Evolutionary conservation across 92 coral and sea anemone species (phyloP).

Genomic region (Umimayanthus chanpuru): DNA sequence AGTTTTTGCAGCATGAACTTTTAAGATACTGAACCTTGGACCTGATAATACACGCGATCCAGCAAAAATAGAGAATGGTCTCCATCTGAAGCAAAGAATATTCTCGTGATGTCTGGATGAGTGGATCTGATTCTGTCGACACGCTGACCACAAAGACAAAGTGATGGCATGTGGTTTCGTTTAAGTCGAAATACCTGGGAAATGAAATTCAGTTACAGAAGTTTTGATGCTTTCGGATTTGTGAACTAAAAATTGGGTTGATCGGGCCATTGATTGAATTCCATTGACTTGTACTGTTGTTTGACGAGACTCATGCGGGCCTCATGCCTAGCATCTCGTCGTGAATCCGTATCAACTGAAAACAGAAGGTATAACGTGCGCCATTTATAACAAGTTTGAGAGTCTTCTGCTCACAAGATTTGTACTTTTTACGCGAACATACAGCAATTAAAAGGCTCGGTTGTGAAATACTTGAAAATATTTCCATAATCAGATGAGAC

Average conservation of each 20-base stretch:
- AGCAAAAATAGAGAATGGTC: not conserved
- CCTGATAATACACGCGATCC: not conserved
- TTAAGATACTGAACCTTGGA: too few relatives aligned
- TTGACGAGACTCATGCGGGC: not conserved
- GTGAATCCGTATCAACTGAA: not conserved
- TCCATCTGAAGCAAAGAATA: not conserved
- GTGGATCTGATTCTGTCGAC: not conserved
- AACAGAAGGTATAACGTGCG: not conserved
- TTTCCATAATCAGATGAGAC: not conserved
- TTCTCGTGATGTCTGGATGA: slow-evolving; percentile 19
- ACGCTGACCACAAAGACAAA: not conserved
- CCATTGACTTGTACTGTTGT: not conserved
- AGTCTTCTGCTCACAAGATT: not conserved
- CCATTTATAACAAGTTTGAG: not conserved
- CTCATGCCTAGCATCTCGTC: not conserved
- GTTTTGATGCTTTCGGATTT: not conserved
- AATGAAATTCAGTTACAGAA: not conserved
- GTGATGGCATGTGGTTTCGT: not conserved
- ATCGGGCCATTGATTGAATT: not conserved
- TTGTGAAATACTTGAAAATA: not conserved
- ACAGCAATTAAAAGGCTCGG: not conserved
- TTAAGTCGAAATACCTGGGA: not conserved
- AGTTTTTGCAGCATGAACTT: not conserved
- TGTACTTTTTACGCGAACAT: not conserved
- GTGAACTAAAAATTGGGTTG: not conserved